Evolutionary conservation across 1,140 invertebrate species (phyloP), one percentile per base, ranked within the genome.

Genomic region (Aphelinus atriplicis): DNA sequence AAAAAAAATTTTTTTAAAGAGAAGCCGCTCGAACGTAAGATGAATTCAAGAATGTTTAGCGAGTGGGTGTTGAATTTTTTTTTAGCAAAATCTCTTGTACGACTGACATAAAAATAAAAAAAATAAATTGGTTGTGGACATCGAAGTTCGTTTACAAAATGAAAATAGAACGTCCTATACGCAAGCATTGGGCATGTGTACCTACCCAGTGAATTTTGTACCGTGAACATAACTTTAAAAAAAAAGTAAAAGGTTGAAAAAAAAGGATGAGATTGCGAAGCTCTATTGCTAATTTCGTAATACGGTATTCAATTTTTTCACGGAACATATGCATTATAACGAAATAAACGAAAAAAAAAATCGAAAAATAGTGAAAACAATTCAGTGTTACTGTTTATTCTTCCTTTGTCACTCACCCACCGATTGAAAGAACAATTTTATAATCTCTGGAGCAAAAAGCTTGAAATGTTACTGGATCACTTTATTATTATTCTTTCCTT

Each of bases 291-390:
- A 83, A 84, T 84, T 85, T 85, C 83, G 84, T 85, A 77, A 83
- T 79, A 85, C 79, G 83, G 83, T 84, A 84, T 84, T 84, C 84
- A 84, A 85, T 85, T 85, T 85, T 85, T 85, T 84, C 84, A 85
- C 84, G 83, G 84, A 85, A 84, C 81, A 85, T 85, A 82, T 84
- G 84, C 84, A 85, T 85, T 84, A 84, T 82, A 85, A 84, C 71
- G 83, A 85, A 85, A 84, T 84, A 85, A 84, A 85, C 79, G 78
- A 80, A 81, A 82, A 82, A 85, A 85, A 84, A 85, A 85, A 84
- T 82, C 81, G 81, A 83, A 85, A 85, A 84, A 81, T 60, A 7
- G 51, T 53, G 51, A 53, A 53, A 53, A 26, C 26, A 53, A 53
- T 53, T 53, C 51, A 53, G 26, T 26, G 26, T 26, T 26, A 26